phyloP scores from a whole-genome alignment of 2,797 vertebrate genomes.

The Triplophysa yarkandensis region DNA sequence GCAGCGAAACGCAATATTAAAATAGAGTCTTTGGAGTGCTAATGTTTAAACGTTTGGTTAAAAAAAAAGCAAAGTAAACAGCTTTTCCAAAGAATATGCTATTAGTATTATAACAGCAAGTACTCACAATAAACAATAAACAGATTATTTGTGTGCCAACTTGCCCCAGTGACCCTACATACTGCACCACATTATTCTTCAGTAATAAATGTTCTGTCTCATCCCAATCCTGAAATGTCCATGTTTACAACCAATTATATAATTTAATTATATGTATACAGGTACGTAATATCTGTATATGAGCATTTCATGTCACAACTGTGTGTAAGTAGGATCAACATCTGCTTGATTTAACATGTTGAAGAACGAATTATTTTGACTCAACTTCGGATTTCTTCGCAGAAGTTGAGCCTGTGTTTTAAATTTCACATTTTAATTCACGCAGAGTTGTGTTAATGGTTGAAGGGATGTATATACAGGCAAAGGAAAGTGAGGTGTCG shows the following conservation, averaged over 20 bases:
- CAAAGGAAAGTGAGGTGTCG: background rate
- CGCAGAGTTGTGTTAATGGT: background rate
- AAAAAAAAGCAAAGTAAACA: background rate
- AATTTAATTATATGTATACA: no score
- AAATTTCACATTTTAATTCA: background rate
- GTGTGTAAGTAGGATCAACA: background rate
- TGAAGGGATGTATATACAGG: background rate
- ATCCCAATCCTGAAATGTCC: no score
- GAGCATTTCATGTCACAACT: no score
- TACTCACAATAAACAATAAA: no score
- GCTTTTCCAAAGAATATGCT: background rate
- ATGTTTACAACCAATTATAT: no score
- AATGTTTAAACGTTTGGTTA: background rate
- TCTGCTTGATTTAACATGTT: background rate
- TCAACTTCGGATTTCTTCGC: background rate
- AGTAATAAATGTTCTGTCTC: no score
- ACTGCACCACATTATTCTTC: no score
- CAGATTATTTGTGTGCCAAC: no score
- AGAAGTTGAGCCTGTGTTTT: background rate
- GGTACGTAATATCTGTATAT: no score
- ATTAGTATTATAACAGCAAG: background rate
- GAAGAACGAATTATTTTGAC: background rate
- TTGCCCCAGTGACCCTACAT: no score
- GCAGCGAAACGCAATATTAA: background rate
- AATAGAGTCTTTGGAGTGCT: background rate